These are phyloP conservation scores for Otocyon megalotis DNA, from an alignment of 2,113 vertebrate species.

Conservation along the genomic window DNA sequence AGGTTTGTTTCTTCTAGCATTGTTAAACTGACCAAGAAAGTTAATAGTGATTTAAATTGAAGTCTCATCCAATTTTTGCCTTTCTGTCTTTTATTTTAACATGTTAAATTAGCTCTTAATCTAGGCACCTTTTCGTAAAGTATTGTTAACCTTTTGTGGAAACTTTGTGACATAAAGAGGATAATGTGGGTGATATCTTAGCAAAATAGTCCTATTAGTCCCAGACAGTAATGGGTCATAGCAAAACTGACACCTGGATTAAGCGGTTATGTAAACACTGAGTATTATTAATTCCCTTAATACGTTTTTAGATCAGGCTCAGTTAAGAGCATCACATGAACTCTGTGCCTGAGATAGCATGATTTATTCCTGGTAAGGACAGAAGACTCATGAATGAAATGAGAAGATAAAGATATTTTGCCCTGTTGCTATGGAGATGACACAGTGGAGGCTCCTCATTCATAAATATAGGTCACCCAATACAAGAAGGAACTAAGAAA, in stretches of 20 bases:
- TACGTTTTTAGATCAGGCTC: not conserved
- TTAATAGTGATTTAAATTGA: conserved; percentile 22
- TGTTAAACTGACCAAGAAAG: not conserved
- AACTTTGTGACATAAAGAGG: not conserved
- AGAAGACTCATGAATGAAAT: conserved; percentile 20
- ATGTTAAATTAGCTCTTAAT: conserved; percentile 14
- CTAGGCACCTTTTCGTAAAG: not conserved
- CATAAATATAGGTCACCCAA: conserved; percentile 28
- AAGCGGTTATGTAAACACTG: not conserved
- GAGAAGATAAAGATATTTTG: conserved; percentile 35
- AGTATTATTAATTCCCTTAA: not conserved
- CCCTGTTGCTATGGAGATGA: not conserved
- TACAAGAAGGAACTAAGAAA: not conserved
- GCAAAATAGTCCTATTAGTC: conserved; percentile 20
- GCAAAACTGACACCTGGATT: not conserved
- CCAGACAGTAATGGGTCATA: not conserved
- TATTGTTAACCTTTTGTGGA: not conserved
- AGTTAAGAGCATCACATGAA: conserved; percentile 54
- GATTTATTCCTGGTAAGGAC: conserved; percentile 12
- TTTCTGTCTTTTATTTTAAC: not conserved
- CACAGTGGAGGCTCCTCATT: not conserved
- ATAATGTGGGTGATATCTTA: not conserved
- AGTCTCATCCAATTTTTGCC: not conserved
- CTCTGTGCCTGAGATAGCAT: not conserved
- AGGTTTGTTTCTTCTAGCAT: not conserved